These are phyloP conservation scores for Fukomys damarensis DNA, from an alignment of 2,113 vertebrate species.

Conservation along the genomic window DNA sequence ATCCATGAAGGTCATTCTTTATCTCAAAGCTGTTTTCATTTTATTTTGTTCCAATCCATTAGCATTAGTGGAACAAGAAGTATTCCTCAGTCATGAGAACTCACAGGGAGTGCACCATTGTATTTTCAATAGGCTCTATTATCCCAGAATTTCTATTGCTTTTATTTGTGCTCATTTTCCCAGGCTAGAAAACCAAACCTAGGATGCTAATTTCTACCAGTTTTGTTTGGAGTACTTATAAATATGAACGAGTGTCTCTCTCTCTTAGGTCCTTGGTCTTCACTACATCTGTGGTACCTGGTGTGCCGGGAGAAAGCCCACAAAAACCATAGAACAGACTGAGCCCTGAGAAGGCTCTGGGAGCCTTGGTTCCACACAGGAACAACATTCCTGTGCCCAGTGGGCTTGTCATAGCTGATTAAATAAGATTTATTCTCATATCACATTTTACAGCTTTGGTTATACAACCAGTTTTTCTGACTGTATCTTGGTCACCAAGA, in stretches of 20 bases:
- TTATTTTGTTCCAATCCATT: conserved; percentile 9
- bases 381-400: neutral
- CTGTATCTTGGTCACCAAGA: neutral
- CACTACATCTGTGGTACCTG: neutral
- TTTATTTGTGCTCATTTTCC: neutral
- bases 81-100: neutral
- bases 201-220: neutral
- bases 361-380: neutral
- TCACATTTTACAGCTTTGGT: neutral
- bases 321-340: neutral
- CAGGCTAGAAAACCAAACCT: neutral
- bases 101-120: neutral
- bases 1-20: neutral
- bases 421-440: neutral
- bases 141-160: neutral
- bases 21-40: neutral
- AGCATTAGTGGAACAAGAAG: neutral
- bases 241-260: neutral
- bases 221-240: neutral
- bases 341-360: neutral
- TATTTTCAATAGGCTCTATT: neutral
- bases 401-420: neutral
- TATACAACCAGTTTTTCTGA: neutral
- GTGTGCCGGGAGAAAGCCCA: neutral
- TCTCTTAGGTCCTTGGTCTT: neutral